Evolutionary conservation across 2,113 vertebrate species (phyloP).

Genomic region (Ceyx margarethae): DNA sequence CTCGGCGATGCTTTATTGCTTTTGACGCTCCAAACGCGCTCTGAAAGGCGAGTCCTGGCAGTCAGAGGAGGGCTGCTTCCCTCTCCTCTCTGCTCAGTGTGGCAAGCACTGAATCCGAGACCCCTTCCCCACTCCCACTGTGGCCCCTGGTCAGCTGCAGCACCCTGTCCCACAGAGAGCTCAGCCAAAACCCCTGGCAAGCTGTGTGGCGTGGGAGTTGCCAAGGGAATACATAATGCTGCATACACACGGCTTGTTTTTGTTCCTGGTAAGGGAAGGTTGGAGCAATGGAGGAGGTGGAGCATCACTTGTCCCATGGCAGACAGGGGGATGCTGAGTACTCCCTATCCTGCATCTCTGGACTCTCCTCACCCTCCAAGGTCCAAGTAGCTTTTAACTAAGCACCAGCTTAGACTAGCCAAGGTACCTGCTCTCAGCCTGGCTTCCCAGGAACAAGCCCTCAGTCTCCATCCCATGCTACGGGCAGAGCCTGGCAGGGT

Average conservation of each 20-base stretch:
- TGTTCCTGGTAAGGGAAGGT: not conserved
- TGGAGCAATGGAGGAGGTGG: not conserved
- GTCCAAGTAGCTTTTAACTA: not conserved
- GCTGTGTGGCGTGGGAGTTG: not conserved
- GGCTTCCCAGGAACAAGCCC: not conserved
- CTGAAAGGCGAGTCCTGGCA: not conserved
- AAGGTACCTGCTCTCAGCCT: accelerated
- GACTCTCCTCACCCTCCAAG: not conserved
- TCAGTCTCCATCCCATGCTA: not conserved
- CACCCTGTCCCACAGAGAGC: not conserved
- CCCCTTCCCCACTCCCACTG: not conserved
- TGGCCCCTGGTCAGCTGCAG: not conserved
- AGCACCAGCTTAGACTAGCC: not conserved
- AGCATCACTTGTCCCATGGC: accelerated
- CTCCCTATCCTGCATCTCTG: too few species aligned
- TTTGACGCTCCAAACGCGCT: slow-evolving; percentile 13
- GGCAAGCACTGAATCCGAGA: not conserved
- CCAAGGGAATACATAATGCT: accelerated
- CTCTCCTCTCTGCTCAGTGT: not conserved
- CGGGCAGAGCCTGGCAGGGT: not conserved
- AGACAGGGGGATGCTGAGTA: not conserved
- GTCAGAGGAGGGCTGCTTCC: not conserved
- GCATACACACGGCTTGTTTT: accelerated
- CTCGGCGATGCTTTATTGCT: slow-evolving; percentile 31
- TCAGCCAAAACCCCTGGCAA: not conserved